A percentile compares a stretch with the other conserved stretches of the same genome.
phyloP scores from a whole-genome alignment of 2,888 invertebrate species.

The Erebia palarica region DNA sequence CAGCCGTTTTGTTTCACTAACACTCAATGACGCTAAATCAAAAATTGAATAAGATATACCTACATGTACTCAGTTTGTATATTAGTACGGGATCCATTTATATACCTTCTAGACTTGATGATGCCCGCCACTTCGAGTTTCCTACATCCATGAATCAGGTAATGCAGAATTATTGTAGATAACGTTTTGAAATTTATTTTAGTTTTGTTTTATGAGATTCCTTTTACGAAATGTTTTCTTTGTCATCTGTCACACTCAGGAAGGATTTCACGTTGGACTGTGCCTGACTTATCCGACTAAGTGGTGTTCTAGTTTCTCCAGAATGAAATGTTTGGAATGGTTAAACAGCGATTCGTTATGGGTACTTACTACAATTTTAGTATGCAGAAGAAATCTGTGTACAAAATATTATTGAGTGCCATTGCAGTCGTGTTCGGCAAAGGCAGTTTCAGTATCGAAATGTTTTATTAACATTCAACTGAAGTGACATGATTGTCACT shows the following conservation, averaged over 20 bases:
- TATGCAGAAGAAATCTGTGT: neutral
- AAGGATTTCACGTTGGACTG: neutral
- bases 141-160: too few species aligned
- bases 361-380: neutral
- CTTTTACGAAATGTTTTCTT: neutral
- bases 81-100: too few species aligned
- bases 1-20: too few species aligned
- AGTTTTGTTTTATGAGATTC: neutral
- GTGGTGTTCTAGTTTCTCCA: conserved; percentile 1
- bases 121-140: too few species aligned
- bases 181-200: too few species aligned
- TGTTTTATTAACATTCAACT: neutral
- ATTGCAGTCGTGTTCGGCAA: neutral
- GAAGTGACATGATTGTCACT: conserved; percentile 10
- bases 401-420: neutral
- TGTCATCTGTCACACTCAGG: neutral
- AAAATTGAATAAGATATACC: too few species aligned
- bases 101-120: too few species aligned
- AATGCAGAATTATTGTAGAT: too few species aligned
- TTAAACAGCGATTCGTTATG: neutral
- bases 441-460: conserved; percentile 1
- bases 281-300: neutral
- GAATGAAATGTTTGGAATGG: neutral
- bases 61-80: too few species aligned
- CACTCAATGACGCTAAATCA: too few species aligned